Percentiles rank a stretch among this genome's conserved stretches.
phyloP scores from a whole-genome alignment of 2,113 vertebrate genomes.

The Taxidea taxus region DNA sequence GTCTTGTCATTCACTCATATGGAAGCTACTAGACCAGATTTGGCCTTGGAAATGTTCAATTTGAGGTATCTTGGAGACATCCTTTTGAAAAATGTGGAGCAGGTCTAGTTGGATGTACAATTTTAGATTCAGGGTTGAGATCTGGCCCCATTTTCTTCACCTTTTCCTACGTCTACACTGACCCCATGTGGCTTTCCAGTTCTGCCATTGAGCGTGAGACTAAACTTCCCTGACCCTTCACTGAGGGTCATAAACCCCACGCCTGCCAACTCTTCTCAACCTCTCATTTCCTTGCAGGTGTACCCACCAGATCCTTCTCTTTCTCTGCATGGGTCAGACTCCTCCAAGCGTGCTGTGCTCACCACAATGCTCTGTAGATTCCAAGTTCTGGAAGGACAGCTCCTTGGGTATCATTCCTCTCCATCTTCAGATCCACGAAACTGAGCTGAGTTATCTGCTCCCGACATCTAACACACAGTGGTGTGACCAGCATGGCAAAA shows the following conservation, averaged over 20 bases:
- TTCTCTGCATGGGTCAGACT: background rate
- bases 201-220: background rate
- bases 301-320: background rate
- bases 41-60: background rate
- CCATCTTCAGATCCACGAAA: background rate
- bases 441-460: background rate
- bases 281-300: background rate
- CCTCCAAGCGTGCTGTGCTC: background rate
- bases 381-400: background rate
- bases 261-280: background rate
- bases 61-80: background rate
- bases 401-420: background rate
- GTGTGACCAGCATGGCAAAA: background rate
- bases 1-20: background rate
- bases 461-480: accelerated
- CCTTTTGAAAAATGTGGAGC: too few relatives aligned
- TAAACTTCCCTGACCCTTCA: background rate
- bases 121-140: background rate
- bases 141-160: background rate
- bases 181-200: background rate
- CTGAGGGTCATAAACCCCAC: background rate
- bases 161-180: background rate
- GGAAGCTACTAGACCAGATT: too few relatives aligned
- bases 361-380: background rate
- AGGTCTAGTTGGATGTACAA: background rate